These are phyloP conservation scores for Prionailurus bengalensis DNA, from an alignment of 2,113 vertebrate species.

Conservation along the genomic window DNA sequence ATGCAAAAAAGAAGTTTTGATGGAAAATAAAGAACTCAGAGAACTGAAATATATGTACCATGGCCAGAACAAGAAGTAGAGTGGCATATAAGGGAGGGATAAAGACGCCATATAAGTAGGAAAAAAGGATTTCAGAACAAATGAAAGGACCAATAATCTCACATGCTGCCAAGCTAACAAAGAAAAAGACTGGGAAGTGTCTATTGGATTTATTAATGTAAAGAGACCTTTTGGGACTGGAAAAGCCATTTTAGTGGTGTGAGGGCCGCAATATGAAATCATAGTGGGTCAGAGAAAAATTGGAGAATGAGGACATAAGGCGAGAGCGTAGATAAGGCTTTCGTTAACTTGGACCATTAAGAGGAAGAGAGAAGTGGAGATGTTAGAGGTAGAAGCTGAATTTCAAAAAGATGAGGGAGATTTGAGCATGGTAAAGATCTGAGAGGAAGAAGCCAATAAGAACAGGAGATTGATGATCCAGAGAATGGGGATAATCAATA, in stretches of 20 bases:
- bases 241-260: background rate
- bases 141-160: background rate
- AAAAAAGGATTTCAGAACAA: background rate
- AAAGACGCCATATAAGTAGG: background rate
- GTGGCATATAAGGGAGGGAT: background rate
- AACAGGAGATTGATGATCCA: background rate
- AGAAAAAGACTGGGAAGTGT: background rate
- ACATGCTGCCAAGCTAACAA: background rate
- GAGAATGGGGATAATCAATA: background rate
- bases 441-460: background rate
- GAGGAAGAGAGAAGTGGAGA: background rate
- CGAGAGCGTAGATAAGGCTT: background rate
- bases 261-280: background rate
- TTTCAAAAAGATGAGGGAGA: background rate
- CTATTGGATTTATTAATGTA: background rate
- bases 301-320: background rate
- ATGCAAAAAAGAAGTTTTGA: background rate
- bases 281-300: background rate
- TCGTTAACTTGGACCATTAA: background rate
- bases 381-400: background rate
- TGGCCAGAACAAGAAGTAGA: background rate
- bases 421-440: background rate
- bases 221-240: background rate
- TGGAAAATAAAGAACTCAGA: background rate
- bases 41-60: fast-evolving